A percentile compares a stretch with the other conserved stretches of the same genome.
Conservation (phyloP, 2,113 vertebrate species). For the Merops nubicus region DNA sequence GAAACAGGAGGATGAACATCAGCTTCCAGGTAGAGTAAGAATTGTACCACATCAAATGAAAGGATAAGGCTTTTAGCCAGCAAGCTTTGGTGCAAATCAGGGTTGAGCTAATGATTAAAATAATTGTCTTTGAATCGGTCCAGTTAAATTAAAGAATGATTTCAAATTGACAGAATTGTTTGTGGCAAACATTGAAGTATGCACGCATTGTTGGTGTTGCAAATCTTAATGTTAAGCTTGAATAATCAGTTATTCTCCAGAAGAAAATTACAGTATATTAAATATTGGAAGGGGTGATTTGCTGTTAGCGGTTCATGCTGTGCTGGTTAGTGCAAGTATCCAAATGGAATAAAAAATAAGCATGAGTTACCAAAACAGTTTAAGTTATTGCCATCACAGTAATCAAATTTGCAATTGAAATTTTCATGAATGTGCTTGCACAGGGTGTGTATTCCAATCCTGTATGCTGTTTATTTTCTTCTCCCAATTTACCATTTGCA, state of each 20-base stretch:
- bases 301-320: slow-evolving; percentile 2
- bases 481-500: not conserved
- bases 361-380: slow-evolving; percentile 5
- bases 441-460: not conserved
- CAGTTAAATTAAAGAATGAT: not conserved
- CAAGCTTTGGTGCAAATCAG: slow-evolving; percentile 29
- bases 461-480: not conserved
- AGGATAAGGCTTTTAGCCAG: not conserved
- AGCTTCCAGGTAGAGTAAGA: slow-evolving; percentile 91
- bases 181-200: not conserved
- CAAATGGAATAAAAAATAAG: not conserved
- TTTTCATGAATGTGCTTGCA: not conserved
- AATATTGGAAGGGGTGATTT: not conserved
- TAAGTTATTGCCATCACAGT: not conserved
- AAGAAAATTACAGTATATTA: not conserved
- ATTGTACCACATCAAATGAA: not conserved
- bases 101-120: slow-evolving; percentile 21
- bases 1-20: slow-evolving; percentile 89
- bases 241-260: slow-evolving; percentile 1
- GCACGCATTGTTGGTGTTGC: not conserved
- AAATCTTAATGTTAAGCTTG: not conserved
- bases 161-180: not conserved
- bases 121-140: not conserved
- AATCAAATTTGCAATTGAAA: slow-evolving; percentile 48
- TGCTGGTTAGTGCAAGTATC: not conserved